Percentiles rank a stretch among this genome's conserved stretches.
These are phyloP conservation scores for Conops quadrifasciatus DNA, from an alignment of 2,888 invertebrate genomes.

Conservation along the genomic window DNA sequence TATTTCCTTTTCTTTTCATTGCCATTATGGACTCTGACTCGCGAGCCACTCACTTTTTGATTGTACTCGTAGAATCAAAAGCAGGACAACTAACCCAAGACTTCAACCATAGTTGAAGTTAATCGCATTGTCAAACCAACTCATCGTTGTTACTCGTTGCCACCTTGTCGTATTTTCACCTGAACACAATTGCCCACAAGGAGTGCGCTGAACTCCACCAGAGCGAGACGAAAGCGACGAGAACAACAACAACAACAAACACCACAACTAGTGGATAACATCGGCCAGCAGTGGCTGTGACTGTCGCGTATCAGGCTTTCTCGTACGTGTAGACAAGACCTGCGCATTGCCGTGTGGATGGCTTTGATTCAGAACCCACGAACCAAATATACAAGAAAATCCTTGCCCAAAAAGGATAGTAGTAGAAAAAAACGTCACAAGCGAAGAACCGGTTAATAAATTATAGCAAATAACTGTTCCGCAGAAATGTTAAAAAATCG, in stretches of 20 bases:
- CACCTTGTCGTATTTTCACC: background rate
- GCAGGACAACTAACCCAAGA: no score
- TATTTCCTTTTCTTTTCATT: no score
- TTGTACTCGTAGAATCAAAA: no score
- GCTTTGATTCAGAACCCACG: conserved; percentile 52
- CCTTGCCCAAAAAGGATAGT: conserved; percentile 51
- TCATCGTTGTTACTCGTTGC: no score
- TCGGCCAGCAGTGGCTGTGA: background rate
- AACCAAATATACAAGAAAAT: conserved; percentile 48
- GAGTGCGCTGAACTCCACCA: background rate
- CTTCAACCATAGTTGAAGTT: no score
- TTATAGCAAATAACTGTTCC: conserved; percentile 53
- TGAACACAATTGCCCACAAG: background rate
- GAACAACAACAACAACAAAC: background rate
- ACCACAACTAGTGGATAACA: background rate
- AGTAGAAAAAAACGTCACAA: conserved; percentile 56
- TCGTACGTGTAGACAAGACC: conserved; percentile 29
- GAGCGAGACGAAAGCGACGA: background rate
- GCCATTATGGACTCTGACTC: no score
- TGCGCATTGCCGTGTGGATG: conserved; percentile 40
- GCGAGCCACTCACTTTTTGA: no score
- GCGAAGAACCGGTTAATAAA: conserved; percentile 61
- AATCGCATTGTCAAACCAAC: no score
- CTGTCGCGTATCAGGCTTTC: conserved; percentile 1
- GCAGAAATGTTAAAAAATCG: background rate